Evolutionary conservation across 2,888 invertebrate species (phyloP), one percentile per base, ranked within the genome.

Genomic region (Odontothrips loti): DNA sequence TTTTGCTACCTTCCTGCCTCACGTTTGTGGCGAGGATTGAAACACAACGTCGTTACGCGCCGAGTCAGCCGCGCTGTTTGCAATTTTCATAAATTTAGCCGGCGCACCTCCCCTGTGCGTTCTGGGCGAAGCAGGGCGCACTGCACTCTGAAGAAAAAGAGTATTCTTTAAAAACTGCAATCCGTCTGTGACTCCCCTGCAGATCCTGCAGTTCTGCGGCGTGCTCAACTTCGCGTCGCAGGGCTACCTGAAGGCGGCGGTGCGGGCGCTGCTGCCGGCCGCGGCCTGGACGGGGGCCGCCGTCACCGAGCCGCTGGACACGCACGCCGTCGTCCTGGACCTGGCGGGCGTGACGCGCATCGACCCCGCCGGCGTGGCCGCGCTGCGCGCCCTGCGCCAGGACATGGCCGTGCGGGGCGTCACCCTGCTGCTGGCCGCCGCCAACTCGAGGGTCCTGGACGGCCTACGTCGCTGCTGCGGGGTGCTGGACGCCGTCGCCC

Each of bases 221-320:
- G 68, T 27, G 23, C 68, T 75, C 27, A 75, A 75, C 68, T 75
- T 75, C 68, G 68, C 68, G 68, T 75, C 68, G 27, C 68, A 75
- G 68, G 68, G 68, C 68, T 27, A 75, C 68, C 68, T 75, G 27
- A 75, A 75, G 68, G 68, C 68, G 68, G 68, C 68, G 68, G 68
- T 75, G 68, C 68, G 68, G 68, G 23, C 23, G 23, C 27, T 75
- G 27, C 11, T 75, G 27, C 68, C 68, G 68, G 68, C 68, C 8
- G 23, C 68, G 58, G 58, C 23, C 27, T 10, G 27, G 23, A 75
- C 68, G 68, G 20, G 58, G 34, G 34, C 11, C 58, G 58, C 58
- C 20, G 58, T n/a, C n/a, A n/a, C 34, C 34, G 34, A 43, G 34
- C 34, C 34, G 34, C 34, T 43, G 34, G 15, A 0, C 58, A 58